These are phyloP conservation scores for Pomatostomus ruficeps DNA, from an alignment of 2,113 vertebrate species.

Conservation along the genomic window DNA sequence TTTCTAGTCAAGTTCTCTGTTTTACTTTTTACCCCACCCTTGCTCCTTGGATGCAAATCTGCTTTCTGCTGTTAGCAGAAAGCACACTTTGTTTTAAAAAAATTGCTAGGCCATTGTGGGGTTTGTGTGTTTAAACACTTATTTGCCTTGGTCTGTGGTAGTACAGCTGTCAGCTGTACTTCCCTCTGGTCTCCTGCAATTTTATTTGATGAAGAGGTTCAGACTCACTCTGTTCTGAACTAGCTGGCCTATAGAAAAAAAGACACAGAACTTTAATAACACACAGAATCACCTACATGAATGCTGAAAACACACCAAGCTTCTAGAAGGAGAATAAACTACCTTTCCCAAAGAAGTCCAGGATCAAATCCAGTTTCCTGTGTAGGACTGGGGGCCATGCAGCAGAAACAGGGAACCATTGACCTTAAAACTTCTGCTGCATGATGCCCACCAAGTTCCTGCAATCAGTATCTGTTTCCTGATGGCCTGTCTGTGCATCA, in stretches of 20 bases:
- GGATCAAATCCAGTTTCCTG: background rate
- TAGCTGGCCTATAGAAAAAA: background rate
- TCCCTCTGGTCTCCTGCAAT: background rate
- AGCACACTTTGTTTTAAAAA: background rate
- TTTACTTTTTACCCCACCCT: background rate
- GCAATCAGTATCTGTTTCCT: background rate
- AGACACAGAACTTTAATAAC: background rate
- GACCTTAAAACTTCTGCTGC: background rate
- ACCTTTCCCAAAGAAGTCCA: background rate
- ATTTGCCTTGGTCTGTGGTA: background rate
- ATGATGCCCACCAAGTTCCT: background rate
- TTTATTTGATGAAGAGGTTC: background rate
- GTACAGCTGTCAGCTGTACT: background rate
- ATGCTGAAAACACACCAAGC: background rate
- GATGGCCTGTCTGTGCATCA: background rate
- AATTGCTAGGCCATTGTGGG: fast-evolving
- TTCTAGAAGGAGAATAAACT: background rate
- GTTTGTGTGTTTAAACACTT: background rate
- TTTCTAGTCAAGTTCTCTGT: background rate
- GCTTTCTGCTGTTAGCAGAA: background rate
- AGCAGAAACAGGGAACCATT: background rate
- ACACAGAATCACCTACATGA: background rate
- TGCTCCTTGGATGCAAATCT: background rate
- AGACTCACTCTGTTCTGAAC: background rate
- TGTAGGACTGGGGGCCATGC: background rate